These are phyloP conservation scores for Lithophane semibrunnea DNA, from an alignment of 2,888 invertebrate genomes.

Conservation along the genomic window DNA sequence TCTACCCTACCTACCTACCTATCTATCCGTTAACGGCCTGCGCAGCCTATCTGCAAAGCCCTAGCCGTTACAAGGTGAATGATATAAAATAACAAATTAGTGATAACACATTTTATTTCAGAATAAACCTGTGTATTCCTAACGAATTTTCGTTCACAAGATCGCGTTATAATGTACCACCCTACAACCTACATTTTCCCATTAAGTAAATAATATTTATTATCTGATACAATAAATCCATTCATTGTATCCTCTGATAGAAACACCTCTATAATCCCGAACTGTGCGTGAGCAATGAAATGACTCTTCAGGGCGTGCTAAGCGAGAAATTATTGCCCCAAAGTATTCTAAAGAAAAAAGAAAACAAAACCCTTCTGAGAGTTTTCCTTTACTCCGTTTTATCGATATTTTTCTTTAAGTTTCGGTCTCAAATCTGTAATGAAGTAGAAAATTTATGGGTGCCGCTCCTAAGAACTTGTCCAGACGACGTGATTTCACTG, in stretches of 20 bases:
- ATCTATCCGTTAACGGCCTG: no score
- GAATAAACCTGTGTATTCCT: background rate
- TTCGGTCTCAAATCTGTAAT: conserved; percentile 64
- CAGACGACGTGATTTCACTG: conserved; percentile 29
- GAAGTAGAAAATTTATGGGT: conserved; percentile 65
- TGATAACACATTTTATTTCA: background rate
- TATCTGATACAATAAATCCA: conserved; percentile 76
- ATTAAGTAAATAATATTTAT: conserved; percentile 70
- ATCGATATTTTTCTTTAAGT: conserved; percentile 65
- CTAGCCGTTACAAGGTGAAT: no score
- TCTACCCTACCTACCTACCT: no score
- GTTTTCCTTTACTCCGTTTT: conserved; percentile 61
- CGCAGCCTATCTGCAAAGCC: no score
- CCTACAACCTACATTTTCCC: conserved; percentile 63
- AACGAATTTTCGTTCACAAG: conserved; percentile 4
- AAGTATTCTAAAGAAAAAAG: conserved; percentile 80
- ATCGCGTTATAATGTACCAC: conserved; percentile 58
- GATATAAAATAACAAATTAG: conserved; percentile 3
- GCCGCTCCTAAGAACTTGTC: conserved; percentile 43
- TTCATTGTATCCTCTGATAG: conserved; percentile 73
- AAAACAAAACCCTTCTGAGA: conserved; percentile 74
- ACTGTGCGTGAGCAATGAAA: conserved; percentile 78
- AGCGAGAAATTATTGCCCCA: conserved; percentile 80
- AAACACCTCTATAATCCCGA: conserved; percentile 76
- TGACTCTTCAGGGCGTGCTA: conserved; percentile 83